Evolutionary conservation across 1,140 invertebrate species (phyloP).

Genomic region (Drosophila takahashii): DNA sequence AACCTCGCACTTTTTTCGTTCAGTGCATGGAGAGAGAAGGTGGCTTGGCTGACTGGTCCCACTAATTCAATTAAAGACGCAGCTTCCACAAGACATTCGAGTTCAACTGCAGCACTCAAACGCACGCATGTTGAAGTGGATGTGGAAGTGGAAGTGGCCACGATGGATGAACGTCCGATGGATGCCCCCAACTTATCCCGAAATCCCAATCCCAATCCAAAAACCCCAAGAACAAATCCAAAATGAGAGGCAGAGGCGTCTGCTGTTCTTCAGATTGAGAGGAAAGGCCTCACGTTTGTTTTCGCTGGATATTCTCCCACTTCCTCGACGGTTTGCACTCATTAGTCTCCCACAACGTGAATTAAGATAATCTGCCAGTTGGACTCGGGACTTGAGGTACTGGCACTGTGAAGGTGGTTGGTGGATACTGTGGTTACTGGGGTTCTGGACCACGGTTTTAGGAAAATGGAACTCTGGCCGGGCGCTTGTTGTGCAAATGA

Average conservation of each 20-base stretch:
- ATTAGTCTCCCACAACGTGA: slow-evolving; percentile 85
- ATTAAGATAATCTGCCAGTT: slow-evolving; percentile 81
- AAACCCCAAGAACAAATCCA: slow-evolving; percentile 6
- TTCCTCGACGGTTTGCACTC: slow-evolving; percentile 75
- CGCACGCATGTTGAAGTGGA: slow-evolving; percentile 71
- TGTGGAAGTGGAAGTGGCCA: slow-evolving; percentile 27
- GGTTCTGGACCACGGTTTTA: slow-evolving; percentile 1
- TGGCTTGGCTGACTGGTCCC: slow-evolving; percentile 50
- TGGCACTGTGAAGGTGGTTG: background rate
- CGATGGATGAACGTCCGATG: slow-evolving; percentile 60
- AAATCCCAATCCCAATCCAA: slow-evolving; percentile 4
- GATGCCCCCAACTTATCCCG: background rate
- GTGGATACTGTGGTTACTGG: background rate
- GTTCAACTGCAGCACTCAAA: background rate
- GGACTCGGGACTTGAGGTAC: slow-evolving; percentile 5
- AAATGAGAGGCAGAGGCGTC: slow-evolving; percentile 32
- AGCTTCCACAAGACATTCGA: slow-evolving; percentile 19
- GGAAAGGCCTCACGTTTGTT: slow-evolving; percentile 66
- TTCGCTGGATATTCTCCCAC: slow-evolving; percentile 37
- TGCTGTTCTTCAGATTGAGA: slow-evolving; percentile 28
- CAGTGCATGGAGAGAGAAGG: background rate
- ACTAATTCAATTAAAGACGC: slow-evolving; percentile 78
- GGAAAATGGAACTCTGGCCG: slow-evolving; percentile 40
- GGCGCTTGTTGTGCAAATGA: slow-evolving; percentile 84
- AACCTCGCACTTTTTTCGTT: background rate